A percentile compares a stretch with the other conserved stretches of the same genome.
Evolutionary conservation across 2,888 invertebrate genomes (phyloP).

Genomic region (Euspilapteryx auroguttella): DNA sequence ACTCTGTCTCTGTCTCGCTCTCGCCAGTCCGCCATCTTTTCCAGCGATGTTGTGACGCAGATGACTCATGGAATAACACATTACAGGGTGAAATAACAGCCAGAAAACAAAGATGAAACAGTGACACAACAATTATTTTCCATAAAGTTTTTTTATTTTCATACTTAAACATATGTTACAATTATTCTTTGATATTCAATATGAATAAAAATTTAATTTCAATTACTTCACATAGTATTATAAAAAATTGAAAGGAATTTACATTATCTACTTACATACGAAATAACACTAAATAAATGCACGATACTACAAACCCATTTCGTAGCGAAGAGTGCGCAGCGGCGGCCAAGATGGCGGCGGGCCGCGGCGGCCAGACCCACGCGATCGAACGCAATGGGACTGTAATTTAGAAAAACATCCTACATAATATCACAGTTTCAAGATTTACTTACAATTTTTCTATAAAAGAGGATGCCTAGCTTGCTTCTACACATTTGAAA

Average conservation of each 20-base stretch:
- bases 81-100: conserved; percentile 43
- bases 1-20: too few relatives aligned
- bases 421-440: conserved; percentile 54
- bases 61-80: conserved; percentile 59
- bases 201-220: conserved; percentile 51
- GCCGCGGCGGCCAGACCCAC: conserved; percentile 47
- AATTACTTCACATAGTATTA: conserved; percentile 38
- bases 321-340: conserved; percentile 62
- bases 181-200: conserved; percentile 53
- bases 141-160: conserved; percentile 37
- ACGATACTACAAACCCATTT: conserved; percentile 63
- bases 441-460: conserved; percentile 30
- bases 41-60: too few relatives aligned
- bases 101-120: conserved; percentile 22
- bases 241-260: conserved; percentile 47
- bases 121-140: conserved; percentile 25
- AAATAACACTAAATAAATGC: conserved; percentile 35
- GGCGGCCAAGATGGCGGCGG: conserved; percentile 63
- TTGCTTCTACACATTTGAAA: conserved; percentile 51
- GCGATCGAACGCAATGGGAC: conserved; percentile 61
- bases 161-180: conserved; percentile 60
- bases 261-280: conserved; percentile 20
- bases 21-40: too few relatives aligned
- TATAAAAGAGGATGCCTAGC: conserved; percentile 29
- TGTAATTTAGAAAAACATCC: conserved; percentile 61